These are phyloP conservation scores for Capreolus pygargus DNA, from an alignment of 2,113 vertebrate genomes.

Conservation along the genomic window DNA sequence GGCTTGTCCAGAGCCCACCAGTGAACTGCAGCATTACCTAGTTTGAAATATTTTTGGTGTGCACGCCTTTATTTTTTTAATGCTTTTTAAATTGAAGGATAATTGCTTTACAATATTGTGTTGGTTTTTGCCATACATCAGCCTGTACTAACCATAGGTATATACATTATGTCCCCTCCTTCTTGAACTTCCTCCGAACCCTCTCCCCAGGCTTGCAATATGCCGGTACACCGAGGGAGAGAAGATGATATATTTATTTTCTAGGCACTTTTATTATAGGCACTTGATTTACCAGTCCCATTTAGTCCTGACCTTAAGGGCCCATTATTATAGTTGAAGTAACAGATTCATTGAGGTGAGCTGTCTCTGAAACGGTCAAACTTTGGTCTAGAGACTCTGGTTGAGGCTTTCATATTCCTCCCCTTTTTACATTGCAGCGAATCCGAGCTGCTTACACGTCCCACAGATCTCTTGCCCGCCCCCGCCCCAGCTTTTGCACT, in stretches of 20 bases:
- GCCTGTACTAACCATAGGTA: background rate
- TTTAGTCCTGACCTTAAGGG: background rate
- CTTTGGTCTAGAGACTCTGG: background rate
- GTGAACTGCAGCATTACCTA: background rate
- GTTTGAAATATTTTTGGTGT: background rate
- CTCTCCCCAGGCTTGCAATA: background rate
- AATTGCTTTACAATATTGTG: background rate
- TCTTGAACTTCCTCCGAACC: background rate
- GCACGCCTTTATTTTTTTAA: background rate
- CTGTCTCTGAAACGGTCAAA: background rate
- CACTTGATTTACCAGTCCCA: background rate
- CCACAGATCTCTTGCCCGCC: background rate
- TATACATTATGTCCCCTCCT: background rate
- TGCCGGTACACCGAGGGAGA: background rate
- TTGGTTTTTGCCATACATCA: background rate
- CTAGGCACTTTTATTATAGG: background rate
- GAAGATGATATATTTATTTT: background rate
- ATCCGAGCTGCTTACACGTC: background rate
- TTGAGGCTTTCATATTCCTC: background rate
- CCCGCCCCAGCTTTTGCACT: background rate
- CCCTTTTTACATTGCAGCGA: background rate
- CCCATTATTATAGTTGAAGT: background rate
- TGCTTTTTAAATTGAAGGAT: background rate
- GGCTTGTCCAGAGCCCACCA: background rate
- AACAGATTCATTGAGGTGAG: background rate